Percentiles rank a stretch among this genome's conserved stretches.
These are phyloP conservation scores for Branchinecta sandiegonensis DNA, from an alignment of 2,888 invertebrate species.

Conservation along the genomic window DNA sequence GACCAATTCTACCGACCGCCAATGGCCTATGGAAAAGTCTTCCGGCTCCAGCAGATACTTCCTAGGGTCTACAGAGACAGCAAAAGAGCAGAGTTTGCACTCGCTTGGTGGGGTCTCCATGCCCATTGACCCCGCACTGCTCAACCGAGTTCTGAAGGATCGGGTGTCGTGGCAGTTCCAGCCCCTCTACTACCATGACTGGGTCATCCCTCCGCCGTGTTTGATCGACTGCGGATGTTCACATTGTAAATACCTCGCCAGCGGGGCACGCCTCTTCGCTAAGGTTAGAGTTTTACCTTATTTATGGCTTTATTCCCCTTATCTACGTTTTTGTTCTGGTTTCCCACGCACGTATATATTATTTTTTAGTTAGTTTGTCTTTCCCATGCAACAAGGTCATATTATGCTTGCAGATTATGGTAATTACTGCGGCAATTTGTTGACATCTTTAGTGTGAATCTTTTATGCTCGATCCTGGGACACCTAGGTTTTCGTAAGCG, in stretches of 20 bases:
- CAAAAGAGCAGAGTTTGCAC: background rate
- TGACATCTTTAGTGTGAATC: too few species aligned
- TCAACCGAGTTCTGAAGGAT: background rate
- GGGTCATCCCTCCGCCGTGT: background rate
- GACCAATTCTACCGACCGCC: background rate
- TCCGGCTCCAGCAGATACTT: background rate
- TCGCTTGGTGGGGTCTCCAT: background rate
- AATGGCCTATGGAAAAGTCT: background rate
- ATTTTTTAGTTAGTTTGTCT: too few species aligned
- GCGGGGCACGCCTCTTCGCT: background rate
- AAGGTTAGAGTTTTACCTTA: background rate
- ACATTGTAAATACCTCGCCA: background rate
- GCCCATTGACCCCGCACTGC: background rate
- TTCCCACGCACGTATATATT: too few species aligned
- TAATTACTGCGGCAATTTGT: too few species aligned
- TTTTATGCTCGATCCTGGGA: too few species aligned
- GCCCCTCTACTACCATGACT: conserved; percentile 1
- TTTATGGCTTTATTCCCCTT: too few species aligned
- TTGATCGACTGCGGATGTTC: conserved; percentile 3
- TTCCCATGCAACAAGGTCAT: too few species aligned
- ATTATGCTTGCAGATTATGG: too few species aligned
- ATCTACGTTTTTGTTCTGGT: too few species aligned
- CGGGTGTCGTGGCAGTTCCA: conserved; percentile 7
- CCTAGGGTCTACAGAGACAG: background rate
- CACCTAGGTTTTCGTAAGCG: too few species aligned